Percentiles rank a stretch among this genome's conserved stretches.
Evolutionary conservation across 2,113 vertebrate genomes (phyloP).

Genomic region (Gracilinanus agilis): DNA sequence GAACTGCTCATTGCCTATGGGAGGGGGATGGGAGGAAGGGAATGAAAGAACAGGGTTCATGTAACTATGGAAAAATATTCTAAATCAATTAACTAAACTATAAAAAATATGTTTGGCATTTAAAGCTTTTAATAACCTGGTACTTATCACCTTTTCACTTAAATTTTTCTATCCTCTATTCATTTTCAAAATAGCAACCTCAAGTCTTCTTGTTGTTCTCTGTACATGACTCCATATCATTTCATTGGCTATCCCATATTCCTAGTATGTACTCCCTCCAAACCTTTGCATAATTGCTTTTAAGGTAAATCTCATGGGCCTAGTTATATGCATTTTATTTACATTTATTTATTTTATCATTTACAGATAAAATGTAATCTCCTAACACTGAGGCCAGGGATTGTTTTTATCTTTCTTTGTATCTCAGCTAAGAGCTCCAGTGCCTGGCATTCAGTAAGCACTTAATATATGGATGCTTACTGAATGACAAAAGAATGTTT

Average conservation of each 20-base stretch:
- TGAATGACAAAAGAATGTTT: neutral
- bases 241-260: neutral
- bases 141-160: neutral
- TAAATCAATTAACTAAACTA: too few relatives aligned
- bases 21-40: too few relatives aligned
- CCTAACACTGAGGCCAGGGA: neutral
- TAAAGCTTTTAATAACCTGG: neutral
- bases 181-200: neutral
- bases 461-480: neutral
- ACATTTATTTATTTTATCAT: too few relatives aligned
- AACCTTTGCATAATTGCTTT: neutral
- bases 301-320: neutral
- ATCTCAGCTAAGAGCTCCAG: neutral
- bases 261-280: neutral
- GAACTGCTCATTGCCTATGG: too few relatives aligned
- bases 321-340: too few relatives aligned
- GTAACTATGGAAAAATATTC: too few relatives aligned
- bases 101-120: neutral
- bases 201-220: neutral
- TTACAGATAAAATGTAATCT: too few relatives aligned
- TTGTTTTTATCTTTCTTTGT: neutral
- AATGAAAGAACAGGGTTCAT: too few relatives aligned
- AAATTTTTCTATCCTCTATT: neutral
- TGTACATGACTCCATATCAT: neutral
- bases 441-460: neutral